Conservation (phyloP, 1,140 invertebrate species). For the Drosophila busckii region DNA sequence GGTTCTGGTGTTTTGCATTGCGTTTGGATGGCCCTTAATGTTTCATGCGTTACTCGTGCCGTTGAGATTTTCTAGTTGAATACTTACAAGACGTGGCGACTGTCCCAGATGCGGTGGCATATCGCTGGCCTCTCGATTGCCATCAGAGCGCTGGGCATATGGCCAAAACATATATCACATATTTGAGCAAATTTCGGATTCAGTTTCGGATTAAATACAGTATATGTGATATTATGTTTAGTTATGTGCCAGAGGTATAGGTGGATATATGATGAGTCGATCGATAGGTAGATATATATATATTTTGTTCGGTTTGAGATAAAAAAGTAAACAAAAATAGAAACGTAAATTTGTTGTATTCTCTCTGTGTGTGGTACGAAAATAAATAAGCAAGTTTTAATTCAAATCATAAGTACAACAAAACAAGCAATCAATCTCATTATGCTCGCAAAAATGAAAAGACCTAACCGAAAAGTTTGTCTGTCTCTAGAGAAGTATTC, state of each 20-base stretch:
- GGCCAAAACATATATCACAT: slow-evolving; percentile 23
- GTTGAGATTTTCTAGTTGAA: slow-evolving; percentile 36
- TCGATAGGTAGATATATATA: slow-evolving; percentile 65
- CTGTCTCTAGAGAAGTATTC: slow-evolving; percentile 12
- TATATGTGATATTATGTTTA: slow-evolving; percentile 13
- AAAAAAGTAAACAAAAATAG: slow-evolving; percentile 59
- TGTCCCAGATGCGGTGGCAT: slow-evolving; percentile 72
- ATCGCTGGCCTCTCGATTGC: slow-evolving; percentile 74
- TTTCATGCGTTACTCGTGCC: slow-evolving; percentile 62
- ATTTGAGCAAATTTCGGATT: slow-evolving; percentile 2
- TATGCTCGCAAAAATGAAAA: slow-evolving; percentile 5
- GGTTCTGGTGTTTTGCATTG: background rate
- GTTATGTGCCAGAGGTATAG: slow-evolving; percentile 54
- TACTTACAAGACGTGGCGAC: slow-evolving; percentile 71
- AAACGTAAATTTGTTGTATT: slow-evolving; percentile 54
- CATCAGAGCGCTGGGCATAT: slow-evolving; percentile 54
- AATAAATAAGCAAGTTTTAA: slow-evolving; percentile 15
- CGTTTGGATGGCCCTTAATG: slow-evolving; percentile 10
- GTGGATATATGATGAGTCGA: slow-evolving; percentile 72
- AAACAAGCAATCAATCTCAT: slow-evolving; percentile 29
- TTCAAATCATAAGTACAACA: slow-evolving; percentile 14
- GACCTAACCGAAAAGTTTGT: slow-evolving; percentile 11
- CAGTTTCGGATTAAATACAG: slow-evolving; percentile 18
- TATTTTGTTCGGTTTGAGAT: too few relatives aligned
- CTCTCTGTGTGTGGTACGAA: slow-evolving; percentile 7